Conservation (phyloP, 2,113 vertebrate genomes). For the Phaethornis superciliosus region DNA sequence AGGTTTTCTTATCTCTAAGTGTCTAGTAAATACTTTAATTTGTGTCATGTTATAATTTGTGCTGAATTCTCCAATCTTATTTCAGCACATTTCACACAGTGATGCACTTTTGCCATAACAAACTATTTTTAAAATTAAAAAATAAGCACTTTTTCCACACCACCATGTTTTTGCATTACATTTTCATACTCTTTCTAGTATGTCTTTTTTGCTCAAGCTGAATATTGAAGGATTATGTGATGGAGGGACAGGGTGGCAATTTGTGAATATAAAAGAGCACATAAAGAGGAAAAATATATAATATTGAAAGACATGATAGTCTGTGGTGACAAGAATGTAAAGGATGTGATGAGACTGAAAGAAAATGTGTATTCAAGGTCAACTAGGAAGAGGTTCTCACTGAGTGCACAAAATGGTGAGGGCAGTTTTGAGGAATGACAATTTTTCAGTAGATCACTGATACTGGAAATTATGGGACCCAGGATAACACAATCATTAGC, state of each 20-base stretch:
- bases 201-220: background rate
- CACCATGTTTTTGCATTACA: background rate
- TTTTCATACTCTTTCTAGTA: background rate
- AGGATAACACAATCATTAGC: background rate
- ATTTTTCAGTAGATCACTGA: background rate
- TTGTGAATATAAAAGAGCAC: background rate
- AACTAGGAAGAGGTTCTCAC: background rate
- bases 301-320: background rate
- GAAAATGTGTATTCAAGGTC: background rate
- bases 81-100: background rate
- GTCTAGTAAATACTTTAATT: slow-evolving; percentile 48
- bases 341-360: background rate
- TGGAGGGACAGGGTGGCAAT: background rate
- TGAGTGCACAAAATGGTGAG: accelerated
- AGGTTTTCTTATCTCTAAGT: slow-evolving; percentile 38
- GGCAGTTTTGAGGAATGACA: background rate
- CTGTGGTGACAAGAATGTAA: background rate
- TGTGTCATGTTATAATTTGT: slow-evolving; percentile 33
- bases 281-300: background rate
- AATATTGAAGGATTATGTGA: background rate
- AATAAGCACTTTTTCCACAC: background rate
- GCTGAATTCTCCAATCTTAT: background rate
- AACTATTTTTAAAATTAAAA: background rate
- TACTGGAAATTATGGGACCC: background rate
- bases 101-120: background rate